Evolutionary conservation across 2,797 vertebrate genomes (phyloP).

Genomic region (Decapterus maruadsi): DNA sequence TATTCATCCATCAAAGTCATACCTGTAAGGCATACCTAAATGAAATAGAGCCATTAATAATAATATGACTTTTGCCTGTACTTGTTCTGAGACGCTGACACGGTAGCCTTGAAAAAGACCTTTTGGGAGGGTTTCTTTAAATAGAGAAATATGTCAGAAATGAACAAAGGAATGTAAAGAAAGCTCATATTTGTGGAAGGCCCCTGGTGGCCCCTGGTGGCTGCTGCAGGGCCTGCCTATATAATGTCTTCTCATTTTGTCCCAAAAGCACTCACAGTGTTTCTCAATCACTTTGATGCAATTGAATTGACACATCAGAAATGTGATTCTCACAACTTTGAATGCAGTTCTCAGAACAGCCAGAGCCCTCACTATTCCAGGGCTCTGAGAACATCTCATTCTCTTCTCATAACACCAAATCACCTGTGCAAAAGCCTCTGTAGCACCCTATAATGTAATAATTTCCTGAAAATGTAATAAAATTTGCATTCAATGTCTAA

Average conservation of each 20-base stretch:
- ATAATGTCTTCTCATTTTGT: not conserved
- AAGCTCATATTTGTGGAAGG: not conserved
- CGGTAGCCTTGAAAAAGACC: not conserved
- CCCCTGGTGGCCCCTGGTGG: not conserved
- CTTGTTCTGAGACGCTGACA: slow-evolving; percentile 1
- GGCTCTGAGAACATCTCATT: no score
- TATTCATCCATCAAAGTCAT: not conserved
- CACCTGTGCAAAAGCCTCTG: no score
- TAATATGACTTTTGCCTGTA: not conserved
- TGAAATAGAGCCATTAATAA: not conserved
- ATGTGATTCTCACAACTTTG: no score
- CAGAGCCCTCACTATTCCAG: no score
- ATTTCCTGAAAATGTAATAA: no score
- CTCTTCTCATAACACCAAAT: no score
- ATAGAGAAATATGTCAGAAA: slow-evolving; percentile 1
- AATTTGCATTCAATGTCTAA: no score
- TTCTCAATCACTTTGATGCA: no score
- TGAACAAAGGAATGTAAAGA: slow-evolving; percentile 9
- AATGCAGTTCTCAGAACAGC: no score
- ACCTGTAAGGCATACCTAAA: not conserved
- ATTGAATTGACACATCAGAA: no score
- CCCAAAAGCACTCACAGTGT: not conserved
- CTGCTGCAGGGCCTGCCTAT: not conserved
- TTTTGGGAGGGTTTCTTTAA: not conserved
- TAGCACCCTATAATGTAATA: no score